Evolutionary conservation across 2,888 invertebrate genomes (phyloP), one percentile per base, ranked within the genome.

Genomic region (Erannis defoliaria): DNA sequence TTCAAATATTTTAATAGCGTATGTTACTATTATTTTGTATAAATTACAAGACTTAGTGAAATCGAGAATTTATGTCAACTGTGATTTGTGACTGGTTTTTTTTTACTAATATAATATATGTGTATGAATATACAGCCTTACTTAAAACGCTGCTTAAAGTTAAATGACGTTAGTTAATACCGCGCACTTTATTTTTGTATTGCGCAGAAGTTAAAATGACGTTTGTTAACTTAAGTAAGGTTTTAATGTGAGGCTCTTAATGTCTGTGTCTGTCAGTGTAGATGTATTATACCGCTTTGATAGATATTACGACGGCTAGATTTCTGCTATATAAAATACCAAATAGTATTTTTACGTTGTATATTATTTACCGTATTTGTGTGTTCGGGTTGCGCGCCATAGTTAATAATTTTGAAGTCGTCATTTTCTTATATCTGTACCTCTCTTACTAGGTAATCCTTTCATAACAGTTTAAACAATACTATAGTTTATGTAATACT

Each of bases 291-390:
- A 86, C 81, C 76, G 90, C 89, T 90, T 90, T 85, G 87, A 89
- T 90, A 90, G 89, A 81, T 85, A 89, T 86, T 89, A 88, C 85
- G 91, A 89, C 85, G 85, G 89, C 90, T 92, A 90, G 90, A 88
- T 86, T 84, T 89, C 89, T 88, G 90, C 90, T 90, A 89, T 90
- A 90, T 90, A 84, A 84, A 89, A 88, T 91, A 92, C 93, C 93
- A 93, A 93, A 93, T 92, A 92, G 92, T 93, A 92, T 93, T 92
- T 91, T 92, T 92, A 92, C 86, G 89, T 90, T 92, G 85, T 90
- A 87, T 90, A 88, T 89, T 88, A 84, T 64, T 90, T 86, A 86
- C 84, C 84, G 76, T 80, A 85, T 89, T 86, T 87, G 86, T 88
- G 85, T 82, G 84, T 77, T 72, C 70, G 76, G 67, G 84, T 83